Evolutionary conservation across 2,113 vertebrate species (phyloP).

Genomic region (Rhea americana): DNA sequence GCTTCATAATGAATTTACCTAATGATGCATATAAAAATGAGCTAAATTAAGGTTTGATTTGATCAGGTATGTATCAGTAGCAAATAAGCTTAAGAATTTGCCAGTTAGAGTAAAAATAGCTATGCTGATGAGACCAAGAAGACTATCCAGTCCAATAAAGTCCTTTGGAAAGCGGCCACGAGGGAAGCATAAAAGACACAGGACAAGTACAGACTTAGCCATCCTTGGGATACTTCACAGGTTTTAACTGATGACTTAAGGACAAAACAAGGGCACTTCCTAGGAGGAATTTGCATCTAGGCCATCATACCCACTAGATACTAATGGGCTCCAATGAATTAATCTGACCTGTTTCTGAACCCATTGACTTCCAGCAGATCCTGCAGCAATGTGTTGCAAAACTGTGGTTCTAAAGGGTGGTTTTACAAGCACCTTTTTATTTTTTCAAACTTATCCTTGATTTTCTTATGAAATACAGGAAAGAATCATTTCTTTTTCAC

Average conservation of each 20-base stretch:
- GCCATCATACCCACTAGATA: neutral
- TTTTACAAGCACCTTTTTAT: neutral
- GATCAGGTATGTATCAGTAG: neutral
- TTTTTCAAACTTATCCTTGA: neutral
- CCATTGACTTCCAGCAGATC: neutral
- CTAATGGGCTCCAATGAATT: neutral
- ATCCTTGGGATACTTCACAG: neutral
- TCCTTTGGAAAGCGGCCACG: neutral
- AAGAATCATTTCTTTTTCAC: neutral
- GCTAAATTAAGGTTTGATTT: neutral
- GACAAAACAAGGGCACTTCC: neutral
- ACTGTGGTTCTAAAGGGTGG: neutral
- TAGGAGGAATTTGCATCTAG: neutral
- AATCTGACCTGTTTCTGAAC: neutral
- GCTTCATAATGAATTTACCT: neutral
- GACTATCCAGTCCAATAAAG: neutral
- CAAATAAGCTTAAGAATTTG: neutral
- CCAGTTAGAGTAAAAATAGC: neutral
- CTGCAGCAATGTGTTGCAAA: neutral
- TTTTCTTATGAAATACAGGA: neutral
- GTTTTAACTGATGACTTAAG: neutral
- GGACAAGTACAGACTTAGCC: neutral
- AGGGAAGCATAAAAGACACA: neutral
- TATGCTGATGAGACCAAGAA: neutral
- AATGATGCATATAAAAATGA: neutral